These are phyloP conservation scores for Aulostomus chinensis DNA, from an alignment of 2,797 vertebrate species.

Conservation along the genomic window DNA sequence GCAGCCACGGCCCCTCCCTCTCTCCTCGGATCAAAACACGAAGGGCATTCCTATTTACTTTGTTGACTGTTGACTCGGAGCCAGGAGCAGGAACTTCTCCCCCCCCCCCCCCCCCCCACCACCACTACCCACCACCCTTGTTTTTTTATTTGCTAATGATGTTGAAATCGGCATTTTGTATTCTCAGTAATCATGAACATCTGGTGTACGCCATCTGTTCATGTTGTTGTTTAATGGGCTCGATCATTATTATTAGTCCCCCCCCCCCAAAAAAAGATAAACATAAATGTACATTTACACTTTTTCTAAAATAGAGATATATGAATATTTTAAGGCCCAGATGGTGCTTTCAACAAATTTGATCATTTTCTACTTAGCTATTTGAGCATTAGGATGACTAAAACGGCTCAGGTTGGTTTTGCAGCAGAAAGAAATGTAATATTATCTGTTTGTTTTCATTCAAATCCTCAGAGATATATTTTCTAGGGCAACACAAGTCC, in stretches of 20 bases:
- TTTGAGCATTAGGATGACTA: slow-evolving; percentile 1
- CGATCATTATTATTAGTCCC: slow-evolving; percentile 60
- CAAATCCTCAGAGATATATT: slow-evolving; percentile 19
- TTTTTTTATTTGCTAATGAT: slow-evolving; percentile 75
- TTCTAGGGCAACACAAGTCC: slow-evolving; percentile 43
- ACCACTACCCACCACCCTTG: background rate
- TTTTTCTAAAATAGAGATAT: slow-evolving; percentile 42
- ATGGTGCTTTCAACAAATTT: slow-evolving; percentile 16
- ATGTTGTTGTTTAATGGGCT: slow-evolving; percentile 54
- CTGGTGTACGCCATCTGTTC: slow-evolving; percentile 74
- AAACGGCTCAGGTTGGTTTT: background rate
- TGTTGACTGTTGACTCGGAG: slow-evolving; percentile 31
- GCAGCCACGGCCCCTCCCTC: background rate
- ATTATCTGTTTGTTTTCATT: slow-evolving; percentile 4
- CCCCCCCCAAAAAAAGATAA: no score
- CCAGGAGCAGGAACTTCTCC: slow-evolving; percentile 58
- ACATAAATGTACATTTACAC: no score
- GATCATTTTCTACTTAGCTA: slow-evolving; percentile 26
- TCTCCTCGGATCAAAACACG: slow-evolving; percentile 23
- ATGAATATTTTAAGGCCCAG: slow-evolving; percentile 45
- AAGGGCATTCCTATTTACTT: slow-evolving; percentile 60
- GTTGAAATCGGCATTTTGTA: slow-evolving; percentile 71
- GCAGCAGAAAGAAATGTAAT: slow-evolving; percentile 15
- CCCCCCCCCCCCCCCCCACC: background rate
- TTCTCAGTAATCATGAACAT: slow-evolving; percentile 79